phyloP scores from a whole-genome alignment of 1,140 invertebrate genomes.

The Colletes latitarsis region DNA sequence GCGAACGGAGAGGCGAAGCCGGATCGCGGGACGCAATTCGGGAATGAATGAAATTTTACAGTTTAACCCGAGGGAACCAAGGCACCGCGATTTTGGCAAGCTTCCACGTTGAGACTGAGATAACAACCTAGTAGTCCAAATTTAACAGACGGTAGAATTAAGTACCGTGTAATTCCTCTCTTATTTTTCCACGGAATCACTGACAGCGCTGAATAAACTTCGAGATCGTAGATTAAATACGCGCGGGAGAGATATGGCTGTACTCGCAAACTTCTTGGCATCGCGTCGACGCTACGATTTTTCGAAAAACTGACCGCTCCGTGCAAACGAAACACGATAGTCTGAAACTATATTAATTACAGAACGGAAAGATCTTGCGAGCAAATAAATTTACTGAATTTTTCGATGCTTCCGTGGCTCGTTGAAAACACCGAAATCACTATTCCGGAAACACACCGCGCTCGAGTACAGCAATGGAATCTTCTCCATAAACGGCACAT shows the following conservation, averaged over 20 bases:
- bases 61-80: constrained; percentile 11
- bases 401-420: too few species aligned
- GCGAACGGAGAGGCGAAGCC: neutral
- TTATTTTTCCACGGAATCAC: constrained; percentile 46
- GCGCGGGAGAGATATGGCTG: constrained; percentile 4
- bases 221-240: constrained; percentile 40
- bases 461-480: too few species aligned
- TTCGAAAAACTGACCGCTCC: neutral
- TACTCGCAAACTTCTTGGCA: constrained; percentile 33
- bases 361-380: too few species aligned
- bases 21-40: constrained; percentile 20
- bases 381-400: too few species aligned
- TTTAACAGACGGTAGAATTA: constrained; percentile 48
- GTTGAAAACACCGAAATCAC: too few species aligned
- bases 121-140: constrained; percentile 41
- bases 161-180: constrained; percentile 41
- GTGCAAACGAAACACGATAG: neutral
- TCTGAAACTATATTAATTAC: too few species aligned
- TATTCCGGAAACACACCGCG: too few species aligned
- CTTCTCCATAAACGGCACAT: too few species aligned
- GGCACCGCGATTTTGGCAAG: constrained; percentile 30
- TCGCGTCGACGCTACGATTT: constrained; percentile 1
- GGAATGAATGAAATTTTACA: constrained; percentile 45
- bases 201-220: constrained; percentile 33
- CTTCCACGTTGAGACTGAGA: constrained; percentile 30